Evolutionary conservation across 2,113 vertebrate species (phyloP).

Genomic region (Corydoras sp.): DNA sequence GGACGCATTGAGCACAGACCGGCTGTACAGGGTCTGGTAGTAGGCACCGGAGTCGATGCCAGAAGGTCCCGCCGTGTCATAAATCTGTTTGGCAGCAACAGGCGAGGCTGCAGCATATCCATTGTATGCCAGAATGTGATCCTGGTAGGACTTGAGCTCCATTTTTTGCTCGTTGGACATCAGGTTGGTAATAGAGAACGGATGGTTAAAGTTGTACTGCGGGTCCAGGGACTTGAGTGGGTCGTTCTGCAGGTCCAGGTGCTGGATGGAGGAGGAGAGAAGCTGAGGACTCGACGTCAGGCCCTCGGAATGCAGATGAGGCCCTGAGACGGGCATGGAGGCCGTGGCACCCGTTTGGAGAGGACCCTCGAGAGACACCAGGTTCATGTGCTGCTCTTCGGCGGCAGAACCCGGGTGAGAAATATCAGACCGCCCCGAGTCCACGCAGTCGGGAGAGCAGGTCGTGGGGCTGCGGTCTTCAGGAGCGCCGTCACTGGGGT

Average conservation of each 20-base stretch:
- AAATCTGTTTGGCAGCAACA: slow-evolving; percentile 68
- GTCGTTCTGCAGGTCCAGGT: slow-evolving; percentile 78
- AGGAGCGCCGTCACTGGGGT: slow-evolving; percentile 51
- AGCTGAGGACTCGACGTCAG: slow-evolving; percentile 61
- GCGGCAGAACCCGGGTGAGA: slow-evolving; percentile 64
- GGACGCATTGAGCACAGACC: slow-evolving; percentile 80
- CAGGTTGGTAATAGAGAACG: slow-evolving; percentile 87
- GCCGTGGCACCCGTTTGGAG: slow-evolving; percentile 44
- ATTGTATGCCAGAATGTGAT: slow-evolving; percentile 75
- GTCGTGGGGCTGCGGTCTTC: slow-evolving; percentile 62
- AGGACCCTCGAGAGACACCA: slow-evolving; percentile 65
- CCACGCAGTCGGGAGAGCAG: slow-evolving; percentile 68
- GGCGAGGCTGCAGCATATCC: slow-evolving; percentile 61
- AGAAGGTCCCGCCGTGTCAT: slow-evolving; percentile 62
- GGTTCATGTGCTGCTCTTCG: slow-evolving; percentile 63
- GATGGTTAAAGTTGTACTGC: slow-evolving; percentile 88
- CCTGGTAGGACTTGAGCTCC: slow-evolving; percentile 77
- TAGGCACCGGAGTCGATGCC: slow-evolving; percentile 74
- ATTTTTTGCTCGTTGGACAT: slow-evolving; percentile 85
- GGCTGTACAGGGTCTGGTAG: slow-evolving; percentile 83
- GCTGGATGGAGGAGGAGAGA: slow-evolving; percentile 67
- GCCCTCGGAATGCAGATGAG: slow-evolving; percentile 64
- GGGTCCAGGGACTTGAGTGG: slow-evolving; percentile 80
- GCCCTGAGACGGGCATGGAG: slow-evolving; percentile 47
- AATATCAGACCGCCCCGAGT: slow-evolving; percentile 70